Evolutionary conservation across 2,797 vertebrate genomes (phyloP).

Genomic region (Ctenosaura bakeri): DNA sequence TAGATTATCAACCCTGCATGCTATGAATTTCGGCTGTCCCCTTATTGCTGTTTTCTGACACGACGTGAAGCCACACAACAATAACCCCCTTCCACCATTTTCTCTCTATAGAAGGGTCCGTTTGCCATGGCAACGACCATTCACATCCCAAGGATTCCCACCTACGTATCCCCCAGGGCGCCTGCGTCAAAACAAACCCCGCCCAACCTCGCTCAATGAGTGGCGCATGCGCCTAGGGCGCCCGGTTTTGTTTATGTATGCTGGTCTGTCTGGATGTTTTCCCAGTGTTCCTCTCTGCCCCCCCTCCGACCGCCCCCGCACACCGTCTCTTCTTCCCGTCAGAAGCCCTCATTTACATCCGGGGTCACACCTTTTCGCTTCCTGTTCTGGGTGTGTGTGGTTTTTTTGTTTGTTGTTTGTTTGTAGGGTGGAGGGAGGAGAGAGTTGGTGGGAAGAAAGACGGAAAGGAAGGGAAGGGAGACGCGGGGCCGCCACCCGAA

Average conservation of each 20-base stretch:
- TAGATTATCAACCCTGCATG: too few relatives aligned
- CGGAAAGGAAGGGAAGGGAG: background rate
- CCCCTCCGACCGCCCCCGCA: too few relatives aligned
- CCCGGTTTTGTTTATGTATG: background rate
- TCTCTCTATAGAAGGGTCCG: too few relatives aligned
- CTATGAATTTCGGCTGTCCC: too few relatives aligned
- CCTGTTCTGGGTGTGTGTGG: constrained; percentile 13
- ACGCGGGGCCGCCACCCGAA: background rate
- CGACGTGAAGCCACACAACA: too few relatives aligned
- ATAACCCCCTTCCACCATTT: too few relatives aligned
- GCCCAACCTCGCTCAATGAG: background rate
- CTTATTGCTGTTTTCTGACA: too few relatives aligned
- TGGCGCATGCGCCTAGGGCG: constrained; percentile 42
- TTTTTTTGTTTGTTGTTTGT: background rate
- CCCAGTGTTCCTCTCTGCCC: fast-evolving
- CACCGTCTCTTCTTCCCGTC: constrained; percentile 42
- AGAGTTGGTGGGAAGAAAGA: background rate
- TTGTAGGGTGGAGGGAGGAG: background rate
- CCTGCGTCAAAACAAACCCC: background rate
- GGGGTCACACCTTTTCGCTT: constrained; percentile 60
- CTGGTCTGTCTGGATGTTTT: background rate
- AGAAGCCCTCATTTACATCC: constrained; percentile 70
- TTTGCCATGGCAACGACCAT: too few relatives aligned
- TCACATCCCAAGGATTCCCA: too few relatives aligned
- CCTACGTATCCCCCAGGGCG: background rate